Conservation (phyloP, 2,113 vertebrate genomes). For the Solea solea region DNA sequence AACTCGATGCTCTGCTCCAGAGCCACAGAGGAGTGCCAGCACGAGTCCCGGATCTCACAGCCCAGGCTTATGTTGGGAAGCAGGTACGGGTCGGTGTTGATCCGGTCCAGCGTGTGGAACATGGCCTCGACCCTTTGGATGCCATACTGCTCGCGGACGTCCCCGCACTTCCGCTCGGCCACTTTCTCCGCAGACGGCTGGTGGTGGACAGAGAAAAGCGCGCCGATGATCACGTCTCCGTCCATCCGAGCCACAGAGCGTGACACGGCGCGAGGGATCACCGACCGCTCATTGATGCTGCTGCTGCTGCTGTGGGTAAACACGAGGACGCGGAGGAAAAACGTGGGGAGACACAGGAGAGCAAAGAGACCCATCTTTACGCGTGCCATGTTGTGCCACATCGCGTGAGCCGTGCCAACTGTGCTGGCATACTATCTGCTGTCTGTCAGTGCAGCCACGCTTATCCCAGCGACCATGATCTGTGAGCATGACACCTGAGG, state of each 20-base stretch:
- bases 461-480: conserved; percentile 65
- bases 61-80: conserved; percentile 97
- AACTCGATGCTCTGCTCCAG: conserved; percentile 99
- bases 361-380: conserved; percentile 86
- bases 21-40: conserved; percentile 98
- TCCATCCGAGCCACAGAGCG: conserved; percentile 96
- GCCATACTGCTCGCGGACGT: conserved; percentile 97
- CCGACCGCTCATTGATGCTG: conserved; percentile 75
- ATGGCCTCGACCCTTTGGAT: conserved; percentile 99
- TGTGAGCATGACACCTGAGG: conserved; percentile 49
- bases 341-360: conserved; percentile 81
- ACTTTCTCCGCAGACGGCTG: conserved; percentile 96
- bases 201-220: conserved; percentile 98
- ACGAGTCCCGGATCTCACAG: conserved; percentile 98
- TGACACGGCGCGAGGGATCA: conserved; percentile 82
- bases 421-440: conserved; percentile 72
- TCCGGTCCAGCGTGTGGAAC: conserved; percentile 98
- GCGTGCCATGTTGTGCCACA: conserved; percentile 78
- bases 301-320: conserved; percentile 59
- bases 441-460: conserved; percentile 57
- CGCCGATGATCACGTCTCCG: conserved; percentile 97
- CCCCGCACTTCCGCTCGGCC: conserved; percentile 96
- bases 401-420: conserved; percentile 63
- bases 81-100: conserved; percentile 90
- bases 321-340: conserved; percentile 67